Evolutionary conservation across 1,140 invertebrate genomes (phyloP).

Genomic region (Drepana arcuata): DNA sequence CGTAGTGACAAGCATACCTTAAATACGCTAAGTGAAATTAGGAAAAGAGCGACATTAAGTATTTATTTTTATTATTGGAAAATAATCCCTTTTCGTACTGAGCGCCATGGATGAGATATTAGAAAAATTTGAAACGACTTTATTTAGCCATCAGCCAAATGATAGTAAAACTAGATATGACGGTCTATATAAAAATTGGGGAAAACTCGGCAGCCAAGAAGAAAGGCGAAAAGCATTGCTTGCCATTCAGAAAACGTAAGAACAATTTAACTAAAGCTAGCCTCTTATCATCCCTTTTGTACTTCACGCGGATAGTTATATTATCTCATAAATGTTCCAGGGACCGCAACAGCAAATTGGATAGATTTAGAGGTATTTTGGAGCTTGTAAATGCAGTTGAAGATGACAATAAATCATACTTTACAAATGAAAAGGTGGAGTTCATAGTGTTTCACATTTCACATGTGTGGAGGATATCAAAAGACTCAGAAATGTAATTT

Average conservation of each 20-base stretch:
- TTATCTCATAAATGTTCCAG: slow-evolving; percentile 16
- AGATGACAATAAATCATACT: slow-evolving; percentile 4
- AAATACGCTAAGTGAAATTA: too few relatives aligned
- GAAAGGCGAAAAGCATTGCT: slow-evolving; percentile 46
- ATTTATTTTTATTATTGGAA: too few relatives aligned
- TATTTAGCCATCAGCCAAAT: slow-evolving; percentile 16
- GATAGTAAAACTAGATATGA: slow-evolving; percentile 23
- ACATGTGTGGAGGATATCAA: background rate
- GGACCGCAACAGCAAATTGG: slow-evolving; percentile 20
- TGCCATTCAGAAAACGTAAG: slow-evolving; percentile 45
- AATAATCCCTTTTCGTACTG: background rate
- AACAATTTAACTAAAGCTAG: too few relatives aligned
- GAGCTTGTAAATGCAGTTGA: slow-evolving; percentile 24
- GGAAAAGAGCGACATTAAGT: too few relatives aligned
- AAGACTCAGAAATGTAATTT: background rate
- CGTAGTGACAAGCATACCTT: too few relatives aligned
- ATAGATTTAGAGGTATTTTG: slow-evolving; percentile 35
- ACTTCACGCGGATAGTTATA: background rate
- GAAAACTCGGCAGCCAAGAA: slow-evolving; percentile 47
- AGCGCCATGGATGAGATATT: slow-evolving; percentile 44
- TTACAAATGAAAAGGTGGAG: too few relatives aligned
- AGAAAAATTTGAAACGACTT: slow-evolving; percentile 33
- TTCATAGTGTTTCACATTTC: too few relatives aligned
- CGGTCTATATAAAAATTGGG: slow-evolving; percentile 50
- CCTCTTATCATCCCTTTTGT: background rate